Evolutionary conservation across 2,888 invertebrate genomes (phyloP), one percentile per base, ranked within the genome.

Genomic region (Tribolium freemani): DNA sequence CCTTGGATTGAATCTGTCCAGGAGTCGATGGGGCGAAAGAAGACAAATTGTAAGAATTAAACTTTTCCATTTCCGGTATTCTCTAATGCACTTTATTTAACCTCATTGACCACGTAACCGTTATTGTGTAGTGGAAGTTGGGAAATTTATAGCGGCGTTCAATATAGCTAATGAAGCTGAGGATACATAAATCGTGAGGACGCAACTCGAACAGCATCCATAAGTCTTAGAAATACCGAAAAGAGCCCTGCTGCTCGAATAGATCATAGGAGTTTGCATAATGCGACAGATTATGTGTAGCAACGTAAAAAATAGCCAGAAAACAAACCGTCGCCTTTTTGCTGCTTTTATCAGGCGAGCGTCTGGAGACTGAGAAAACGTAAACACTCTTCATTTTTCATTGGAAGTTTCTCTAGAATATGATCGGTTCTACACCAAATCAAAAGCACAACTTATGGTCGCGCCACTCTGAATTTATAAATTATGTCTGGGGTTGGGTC

Each of bases 151-250:
- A 79, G 83, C 82, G 79, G 80, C 78, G 79, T 85, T 85, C 85
- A 84, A 86, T 86, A 85, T 80, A 85, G 85, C 84, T 86, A 86
- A 86, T 86, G 86, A 85, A 85, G 83, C 83, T 78, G 75, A 79
- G 80, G 60, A 81, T 78, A 81, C 82, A 85, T 85, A 86, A 85
- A 86, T 86, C 83, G 77, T 76, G 53, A 76, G 75, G 79, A 79
- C 76, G 74, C 78, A 76, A 74, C 75, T 76, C 76, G 73, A 76
- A 73, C 75, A 51, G 50, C 53, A 73, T 69, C 74, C 78, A 78
- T 80, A 80, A 80, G 78, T 77, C 79, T 76, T 75, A 30, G 66
- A 71, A 80, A 78, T 76, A 77, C 79, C 78, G 31, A 79, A 78
- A 80, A 78, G 75, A 77, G 77, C 76, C 78, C 77, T 75, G 73